Evolutionary conservation across 2,888 invertebrate species (phyloP).

Genomic region (Catocala fraxini): DNA sequence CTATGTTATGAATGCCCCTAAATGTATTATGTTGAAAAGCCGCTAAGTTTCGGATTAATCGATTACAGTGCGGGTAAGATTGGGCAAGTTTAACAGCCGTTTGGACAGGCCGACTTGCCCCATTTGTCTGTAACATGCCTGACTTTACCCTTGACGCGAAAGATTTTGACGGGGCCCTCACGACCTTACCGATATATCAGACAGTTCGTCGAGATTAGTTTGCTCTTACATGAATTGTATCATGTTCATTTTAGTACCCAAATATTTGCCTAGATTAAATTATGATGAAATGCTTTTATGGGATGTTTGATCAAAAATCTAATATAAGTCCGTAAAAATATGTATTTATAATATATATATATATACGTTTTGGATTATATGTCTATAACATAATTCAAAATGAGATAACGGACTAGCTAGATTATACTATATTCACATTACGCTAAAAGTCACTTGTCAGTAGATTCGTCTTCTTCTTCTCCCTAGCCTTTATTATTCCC

Average conservation of each 20-base stretch:
- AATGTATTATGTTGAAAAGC: slow-evolving; percentile 64
- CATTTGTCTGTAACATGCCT: slow-evolving; percentile 70
- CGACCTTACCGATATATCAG: slow-evolving; percentile 45
- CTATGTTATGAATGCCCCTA: slow-evolving; percentile 60
- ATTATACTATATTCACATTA: no score
- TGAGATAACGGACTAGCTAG: no score
- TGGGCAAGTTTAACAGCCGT: slow-evolving; percentile 72
- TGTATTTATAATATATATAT: no score
- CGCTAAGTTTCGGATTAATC: slow-evolving; percentile 76
- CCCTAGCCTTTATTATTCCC: no score
- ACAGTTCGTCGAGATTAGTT: slow-evolving; percentile 31
- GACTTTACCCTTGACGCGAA: slow-evolving; percentile 60
- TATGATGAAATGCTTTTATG: not conserved
- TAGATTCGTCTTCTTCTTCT: no score
- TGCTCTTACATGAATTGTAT: slow-evolving; percentile 21
- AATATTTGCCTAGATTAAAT: slow-evolving; percentile 13
- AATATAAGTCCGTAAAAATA: not conserved
- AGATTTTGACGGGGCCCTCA: slow-evolving; percentile 54
- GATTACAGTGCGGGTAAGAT: slow-evolving; percentile 72
- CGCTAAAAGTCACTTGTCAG: no score
- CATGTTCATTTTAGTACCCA: slow-evolving; percentile 25
- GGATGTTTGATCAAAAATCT: not conserved
- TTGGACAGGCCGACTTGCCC: slow-evolving; percentile 67
- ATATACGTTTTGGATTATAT: no score
- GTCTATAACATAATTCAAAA: no score